Evolutionary conservation across 2,797 vertebrate species (phyloP), one percentile per base, ranked within the genome.

Genomic region (Anguilla marmorata): DNA sequence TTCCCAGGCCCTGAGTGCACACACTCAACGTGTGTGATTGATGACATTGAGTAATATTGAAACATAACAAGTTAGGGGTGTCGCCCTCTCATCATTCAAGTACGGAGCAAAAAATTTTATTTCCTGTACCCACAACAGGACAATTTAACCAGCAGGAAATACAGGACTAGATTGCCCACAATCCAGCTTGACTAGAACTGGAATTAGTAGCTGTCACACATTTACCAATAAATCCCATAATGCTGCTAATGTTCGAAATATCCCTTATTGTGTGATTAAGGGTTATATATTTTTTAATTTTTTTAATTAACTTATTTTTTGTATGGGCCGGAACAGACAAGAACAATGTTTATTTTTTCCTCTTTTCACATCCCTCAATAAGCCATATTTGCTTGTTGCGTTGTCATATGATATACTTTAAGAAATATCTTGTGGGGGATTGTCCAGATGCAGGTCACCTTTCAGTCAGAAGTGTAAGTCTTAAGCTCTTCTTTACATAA

Each of bases 401-500:
- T 88, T 86, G 80, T 86, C 58, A 82, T 86, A 66, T 66, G 16
- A 19, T 88, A 52, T 86, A 83, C 83, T 88, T 86, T 88, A 80
- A 69, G 30, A 21, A 69, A 80, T 21, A 79, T 45, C 58, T 72
- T n/a, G 74, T 14, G 14, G 45, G 33, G 85, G n/a, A 2, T 11
- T 30, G 3, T 11, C 0, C 19, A 86, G 76, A 69, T 58, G 58
- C 60, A 69, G 58, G 21, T 37, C 48, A 5, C 50, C 41, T 50
- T 30, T 58, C 52, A 45, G 37, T 58, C 50, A 58, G 54, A 50
- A 79, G 84, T 48, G 86, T 63, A 79, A 74, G 69, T 50, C 66
- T 63, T n/a, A 66, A n/a, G 27, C 74, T 88, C 41, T 69, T 60
- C 4, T 27, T 30, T 48, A 82, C 48, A 79, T 82, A 74, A 82